Conservation (phyloP, 2,797 vertebrate genomes). For the Centropyge bicolor region DNA sequence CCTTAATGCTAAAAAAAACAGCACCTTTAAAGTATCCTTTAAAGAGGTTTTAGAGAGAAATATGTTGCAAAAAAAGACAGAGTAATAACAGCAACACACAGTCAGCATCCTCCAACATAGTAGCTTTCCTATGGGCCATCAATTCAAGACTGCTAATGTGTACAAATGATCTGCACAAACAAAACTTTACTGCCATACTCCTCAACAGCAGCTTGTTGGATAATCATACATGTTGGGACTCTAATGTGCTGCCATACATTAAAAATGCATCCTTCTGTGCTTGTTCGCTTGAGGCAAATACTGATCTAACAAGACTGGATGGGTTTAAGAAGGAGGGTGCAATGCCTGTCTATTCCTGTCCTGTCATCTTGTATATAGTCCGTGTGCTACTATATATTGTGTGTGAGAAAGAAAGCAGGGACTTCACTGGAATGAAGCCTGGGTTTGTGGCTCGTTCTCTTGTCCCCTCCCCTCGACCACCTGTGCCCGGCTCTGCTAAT, state of each 20-base stretch:
- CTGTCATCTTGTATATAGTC: conserved; percentile 23
- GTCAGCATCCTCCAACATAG: conserved; percentile 12
- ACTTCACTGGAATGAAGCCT: conserved; percentile 23
- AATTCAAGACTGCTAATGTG: conserved; percentile 22
- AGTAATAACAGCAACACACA: background rate
- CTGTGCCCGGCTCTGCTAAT: conserved; percentile 62
- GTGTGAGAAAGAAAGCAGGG: background rate
- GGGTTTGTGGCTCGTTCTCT: conserved; percentile 5
- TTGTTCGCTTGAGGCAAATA: conserved; percentile 43
- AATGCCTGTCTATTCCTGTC: conserved; percentile 51
- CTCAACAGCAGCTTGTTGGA: conserved; percentile 32
- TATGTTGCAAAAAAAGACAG: background rate
- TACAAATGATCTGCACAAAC: conserved; percentile 38
- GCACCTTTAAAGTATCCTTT: background rate
- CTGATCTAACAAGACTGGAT: conserved; percentile 60
- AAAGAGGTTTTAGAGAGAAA: background rate
- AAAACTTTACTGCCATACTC: conserved; percentile 19
- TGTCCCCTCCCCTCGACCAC: conserved; percentile 47
- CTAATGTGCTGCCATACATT: conserved; percentile 57
- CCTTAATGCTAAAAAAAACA: background rate
- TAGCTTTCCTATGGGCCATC: conserved; percentile 22
- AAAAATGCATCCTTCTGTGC: conserved; percentile 57
- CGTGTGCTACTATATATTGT: background rate
- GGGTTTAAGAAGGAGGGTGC: conserved; percentile 25
- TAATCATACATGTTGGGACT: conserved; percentile 50